Percentiles rank a stretch among this genome's conserved stretches.
These are phyloP conservation scores for Alethe diademata DNA, from an alignment of 2,113 vertebrate genomes.

Conservation along the genomic window DNA sequence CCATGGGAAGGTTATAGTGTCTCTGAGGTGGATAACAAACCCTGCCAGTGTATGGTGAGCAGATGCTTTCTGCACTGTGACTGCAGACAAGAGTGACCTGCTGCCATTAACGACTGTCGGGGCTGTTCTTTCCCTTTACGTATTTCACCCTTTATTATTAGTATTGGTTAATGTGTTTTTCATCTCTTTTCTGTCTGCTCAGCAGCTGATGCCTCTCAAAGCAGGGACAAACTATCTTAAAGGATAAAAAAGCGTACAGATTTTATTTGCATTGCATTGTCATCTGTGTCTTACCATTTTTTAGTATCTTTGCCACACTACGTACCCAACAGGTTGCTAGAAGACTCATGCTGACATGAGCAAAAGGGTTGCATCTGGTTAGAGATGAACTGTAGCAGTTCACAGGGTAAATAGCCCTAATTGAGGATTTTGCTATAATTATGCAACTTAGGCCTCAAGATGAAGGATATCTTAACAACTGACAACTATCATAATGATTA, in stretches of 20 bases:
- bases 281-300: neutral
- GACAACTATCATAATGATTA: neutral
- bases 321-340: fast-evolving
- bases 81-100: neutral
- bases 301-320: neutral
- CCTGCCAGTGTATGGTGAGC: neutral
- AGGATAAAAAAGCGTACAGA: neutral
- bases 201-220: neutral
- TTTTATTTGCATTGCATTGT: neutral
- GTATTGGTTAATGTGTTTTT: neutral
- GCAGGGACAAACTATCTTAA: neutral
- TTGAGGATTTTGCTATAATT: neutral
- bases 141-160: neutral
- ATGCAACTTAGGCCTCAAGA: neutral
- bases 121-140: neutral
- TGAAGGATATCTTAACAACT: neutral
- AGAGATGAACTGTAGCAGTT: neutral
- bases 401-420: neutral
- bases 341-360: neutral
- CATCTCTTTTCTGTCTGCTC: neutral
- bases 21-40: neutral
- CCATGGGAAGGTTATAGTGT: neutral
- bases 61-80: neutral
- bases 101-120: fast-evolving
- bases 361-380: neutral